Conservation (phyloP, 2,797 vertebrate species). For the Pipistrellus pygmaeus region DNA sequence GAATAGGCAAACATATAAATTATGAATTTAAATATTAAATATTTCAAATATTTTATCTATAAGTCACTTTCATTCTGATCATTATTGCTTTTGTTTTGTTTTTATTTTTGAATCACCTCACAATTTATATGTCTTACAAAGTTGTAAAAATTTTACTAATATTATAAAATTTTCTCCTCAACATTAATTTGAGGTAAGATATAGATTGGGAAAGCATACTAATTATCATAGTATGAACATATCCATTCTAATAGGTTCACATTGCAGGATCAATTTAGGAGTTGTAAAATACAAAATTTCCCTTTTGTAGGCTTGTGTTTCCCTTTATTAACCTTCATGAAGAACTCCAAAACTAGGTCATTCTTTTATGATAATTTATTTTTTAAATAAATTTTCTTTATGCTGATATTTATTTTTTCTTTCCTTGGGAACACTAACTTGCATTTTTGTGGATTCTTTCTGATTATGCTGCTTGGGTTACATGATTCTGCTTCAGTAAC, state of each 20-base stretch:
- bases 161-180: not conserved
- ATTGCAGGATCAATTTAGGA: not conserved
- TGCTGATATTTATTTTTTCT: not conserved
- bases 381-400: not conserved
- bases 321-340: not conserved
- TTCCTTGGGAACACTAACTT: not conserved
- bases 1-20: not conserved
- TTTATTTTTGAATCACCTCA: not conserved
- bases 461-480: not conserved
- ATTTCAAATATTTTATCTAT: not conserved
- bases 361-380: not conserved
- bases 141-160: not conserved
- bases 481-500: not conserved
- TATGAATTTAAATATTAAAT: constrained; percentile 17
- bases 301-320: not conserved
- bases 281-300: not conserved
- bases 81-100: not conserved
- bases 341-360: not conserved
- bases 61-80: not conserved
- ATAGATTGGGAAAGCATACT: not conserved
- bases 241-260: not conserved
- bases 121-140: not conserved
- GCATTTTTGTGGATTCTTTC: not conserved
- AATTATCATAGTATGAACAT: not conserved
- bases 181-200: not conserved